These are phyloP conservation scores for Daubentonia madagascariensis DNA, from an alignment of 2,113 vertebrate genomes.

Conservation along the genomic window DNA sequence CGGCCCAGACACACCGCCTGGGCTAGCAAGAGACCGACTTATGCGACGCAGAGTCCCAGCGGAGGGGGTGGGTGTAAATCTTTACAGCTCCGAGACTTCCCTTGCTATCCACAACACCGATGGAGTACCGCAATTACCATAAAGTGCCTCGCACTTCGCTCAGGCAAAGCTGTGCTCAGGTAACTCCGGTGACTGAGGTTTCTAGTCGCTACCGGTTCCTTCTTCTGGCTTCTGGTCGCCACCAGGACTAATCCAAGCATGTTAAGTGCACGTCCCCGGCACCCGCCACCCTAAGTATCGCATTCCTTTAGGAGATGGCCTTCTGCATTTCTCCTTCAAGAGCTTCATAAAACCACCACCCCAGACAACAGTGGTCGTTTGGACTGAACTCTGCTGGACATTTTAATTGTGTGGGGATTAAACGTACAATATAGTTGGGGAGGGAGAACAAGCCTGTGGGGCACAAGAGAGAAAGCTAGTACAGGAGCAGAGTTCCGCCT, in stretches of 20 bases:
- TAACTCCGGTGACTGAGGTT: constrained; percentile 4
- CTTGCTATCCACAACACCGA: constrained; percentile 88
- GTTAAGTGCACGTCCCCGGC: fast-evolving
- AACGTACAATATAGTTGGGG: too few species aligned
- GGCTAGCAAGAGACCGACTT: constrained; percentile 49
- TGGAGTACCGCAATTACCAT: constrained; percentile 90
- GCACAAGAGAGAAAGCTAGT: background rate
- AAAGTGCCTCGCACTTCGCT: constrained; percentile 82
- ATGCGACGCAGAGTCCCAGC: background rate
- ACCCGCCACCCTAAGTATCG: background rate
- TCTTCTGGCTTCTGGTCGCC: background rate
- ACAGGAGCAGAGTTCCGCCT: background rate
- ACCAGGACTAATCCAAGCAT: background rate
- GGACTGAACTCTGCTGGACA: too few species aligned
- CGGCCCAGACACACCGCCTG: background rate
- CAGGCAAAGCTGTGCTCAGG: constrained; percentile 70
- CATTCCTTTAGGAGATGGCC: background rate
- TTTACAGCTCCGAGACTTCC: constrained; percentile 82
- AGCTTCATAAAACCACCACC: too few species aligned
- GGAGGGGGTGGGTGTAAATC: too few species aligned
- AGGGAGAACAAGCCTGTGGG: too few species aligned
- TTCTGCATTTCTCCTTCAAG: background rate
- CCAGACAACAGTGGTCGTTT: background rate
- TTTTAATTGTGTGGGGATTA: background rate
- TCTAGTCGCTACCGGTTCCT: background rate